Evolutionary conservation across 2,888 invertebrate species (phyloP).

Genomic region (Gastracanthus pulcherrimus): DNA sequence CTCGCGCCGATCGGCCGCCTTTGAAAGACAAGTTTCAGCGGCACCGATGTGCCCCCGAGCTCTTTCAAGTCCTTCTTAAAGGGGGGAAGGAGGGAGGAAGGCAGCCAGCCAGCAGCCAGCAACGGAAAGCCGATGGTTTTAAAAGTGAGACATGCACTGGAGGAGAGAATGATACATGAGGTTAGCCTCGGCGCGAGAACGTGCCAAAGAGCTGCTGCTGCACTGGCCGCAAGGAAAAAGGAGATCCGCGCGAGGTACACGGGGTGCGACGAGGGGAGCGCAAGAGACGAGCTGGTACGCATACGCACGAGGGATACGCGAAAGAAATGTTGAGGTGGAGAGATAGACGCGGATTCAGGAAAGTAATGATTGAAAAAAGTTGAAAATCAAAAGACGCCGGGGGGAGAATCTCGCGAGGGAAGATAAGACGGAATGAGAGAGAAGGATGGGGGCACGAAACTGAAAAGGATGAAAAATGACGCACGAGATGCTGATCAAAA

Average conservation of each 20-base stretch:
- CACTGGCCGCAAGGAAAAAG: neutral
- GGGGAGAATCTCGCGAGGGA: neutral
- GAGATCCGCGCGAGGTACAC: neutral
- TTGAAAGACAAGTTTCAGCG: conserved; percentile 39
- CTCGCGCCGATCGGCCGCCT: conserved; percentile 16
- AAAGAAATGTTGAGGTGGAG: neutral
- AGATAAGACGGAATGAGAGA: neutral
- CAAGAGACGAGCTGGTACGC: too few species aligned
- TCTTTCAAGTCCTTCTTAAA: conserved; percentile 21
- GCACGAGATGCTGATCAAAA: conserved; percentile 41
- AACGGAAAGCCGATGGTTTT: conserved; percentile 14
- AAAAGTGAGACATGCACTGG: conserved; percentile 49
- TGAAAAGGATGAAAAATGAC: conserved; percentile 37
- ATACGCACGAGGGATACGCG: neutral
- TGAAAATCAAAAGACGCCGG: conserved; percentile 35
- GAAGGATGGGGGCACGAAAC: neutral
- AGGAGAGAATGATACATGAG: conserved; percentile 52
- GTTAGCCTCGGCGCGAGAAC: conserved; percentile 26
- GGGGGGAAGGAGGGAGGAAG: neutral
- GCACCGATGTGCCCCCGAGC: neutral
- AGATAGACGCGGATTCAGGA: conserved; percentile 27
- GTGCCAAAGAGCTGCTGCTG: neutral
- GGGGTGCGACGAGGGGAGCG: too few species aligned
- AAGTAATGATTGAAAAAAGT: conserved; percentile 47
- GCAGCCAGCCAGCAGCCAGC: neutral